These are phyloP conservation scores for Eutrigla gurnardus DNA, from an alignment of 2,797 vertebrate genomes.

Conservation along the genomic window DNA sequence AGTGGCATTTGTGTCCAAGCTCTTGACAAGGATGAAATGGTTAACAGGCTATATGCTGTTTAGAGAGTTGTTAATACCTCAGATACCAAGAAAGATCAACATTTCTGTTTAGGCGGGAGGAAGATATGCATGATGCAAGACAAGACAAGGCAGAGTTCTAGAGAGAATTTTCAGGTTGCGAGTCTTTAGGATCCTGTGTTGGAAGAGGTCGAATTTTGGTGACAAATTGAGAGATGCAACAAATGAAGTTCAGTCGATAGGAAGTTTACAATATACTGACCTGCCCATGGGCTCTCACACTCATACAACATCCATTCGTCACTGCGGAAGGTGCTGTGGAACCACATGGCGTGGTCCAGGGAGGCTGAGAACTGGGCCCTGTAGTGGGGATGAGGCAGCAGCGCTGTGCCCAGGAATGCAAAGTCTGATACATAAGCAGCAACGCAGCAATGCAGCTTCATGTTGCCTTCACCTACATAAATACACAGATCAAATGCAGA, in stretches of 20 bases:
- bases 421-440: conserved; percentile 96
- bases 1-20: too few species aligned
- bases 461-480: conserved; percentile 90
- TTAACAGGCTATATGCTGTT: too few species aligned
- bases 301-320: conserved; percentile 98
- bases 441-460: conserved; percentile 96
- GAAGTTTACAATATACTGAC: conserved; percentile 68
- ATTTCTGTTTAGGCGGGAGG: too few species aligned
- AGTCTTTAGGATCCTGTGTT: background rate
- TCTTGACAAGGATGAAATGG: too few species aligned
- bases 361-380: conserved; percentile 85
- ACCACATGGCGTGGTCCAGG: conserved; percentile 98
- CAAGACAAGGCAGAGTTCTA: background rate
- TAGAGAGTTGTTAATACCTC: too few species aligned
- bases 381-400: conserved; percentile 85
- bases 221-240: background rate
- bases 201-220: background rate
- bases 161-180: background rate
- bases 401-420: conserved; percentile 87
- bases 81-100: too few species aligned
- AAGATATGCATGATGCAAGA: too few species aligned
- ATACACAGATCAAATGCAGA: conserved; percentile 13
- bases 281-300: conserved; percentile 96
- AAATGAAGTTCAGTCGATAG: background rate
- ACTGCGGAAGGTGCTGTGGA: conserved; percentile 91